These are phyloP conservation scores for Lathronympha strigana DNA, from an alignment of 2,888 invertebrate genomes.

Conservation along the genomic window DNA sequence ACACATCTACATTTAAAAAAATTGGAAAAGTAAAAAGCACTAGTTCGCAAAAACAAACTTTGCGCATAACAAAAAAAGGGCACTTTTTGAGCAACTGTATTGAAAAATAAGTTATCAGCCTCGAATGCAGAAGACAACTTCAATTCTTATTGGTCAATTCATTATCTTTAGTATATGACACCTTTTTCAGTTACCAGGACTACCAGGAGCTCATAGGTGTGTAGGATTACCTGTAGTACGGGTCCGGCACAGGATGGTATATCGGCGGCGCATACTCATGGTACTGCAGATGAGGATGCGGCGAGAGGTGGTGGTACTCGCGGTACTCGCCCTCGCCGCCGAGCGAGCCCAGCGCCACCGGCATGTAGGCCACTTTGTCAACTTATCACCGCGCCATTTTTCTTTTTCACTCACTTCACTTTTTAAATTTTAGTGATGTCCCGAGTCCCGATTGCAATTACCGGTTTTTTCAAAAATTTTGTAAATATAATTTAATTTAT, in stretches of 20 bases:
- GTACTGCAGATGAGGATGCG: slow-evolving; percentile 76
- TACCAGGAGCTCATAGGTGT: background rate
- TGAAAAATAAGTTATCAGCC: no score
- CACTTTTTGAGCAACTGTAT: no score
- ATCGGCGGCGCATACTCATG: slow-evolving; percentile 84
- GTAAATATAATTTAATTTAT: slow-evolving; percentile 24
- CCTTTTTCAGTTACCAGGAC: no score
- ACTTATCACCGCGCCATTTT: slow-evolving; percentile 86
- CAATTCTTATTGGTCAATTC: no score
- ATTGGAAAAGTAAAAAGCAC: no score
- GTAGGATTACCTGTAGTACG: slow-evolving; percentile 72
- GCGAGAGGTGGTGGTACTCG: slow-evolving; percentile 79
- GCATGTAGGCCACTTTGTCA: slow-evolving; percentile 87
- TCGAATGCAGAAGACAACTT: no score
- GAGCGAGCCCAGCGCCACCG: slow-evolving; percentile 86
- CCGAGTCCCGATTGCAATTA: background rate
- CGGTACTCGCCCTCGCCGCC: slow-evolving; percentile 86
- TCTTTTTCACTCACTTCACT: slow-evolving; percentile 45
- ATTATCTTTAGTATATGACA: no score
- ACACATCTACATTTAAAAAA: no score
- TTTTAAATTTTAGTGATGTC: slow-evolving; percentile 44
- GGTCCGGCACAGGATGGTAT: slow-evolving; percentile 75
- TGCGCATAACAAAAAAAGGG: no score
- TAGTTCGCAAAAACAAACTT: no score
- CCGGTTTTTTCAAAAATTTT: slow-evolving; percentile 7